Evolutionary conservation across 35 echinoderm and acorn worm species (phyloP), one percentile per base, ranked within the genome.

Genomic region (Acanthaster planci): DNA sequence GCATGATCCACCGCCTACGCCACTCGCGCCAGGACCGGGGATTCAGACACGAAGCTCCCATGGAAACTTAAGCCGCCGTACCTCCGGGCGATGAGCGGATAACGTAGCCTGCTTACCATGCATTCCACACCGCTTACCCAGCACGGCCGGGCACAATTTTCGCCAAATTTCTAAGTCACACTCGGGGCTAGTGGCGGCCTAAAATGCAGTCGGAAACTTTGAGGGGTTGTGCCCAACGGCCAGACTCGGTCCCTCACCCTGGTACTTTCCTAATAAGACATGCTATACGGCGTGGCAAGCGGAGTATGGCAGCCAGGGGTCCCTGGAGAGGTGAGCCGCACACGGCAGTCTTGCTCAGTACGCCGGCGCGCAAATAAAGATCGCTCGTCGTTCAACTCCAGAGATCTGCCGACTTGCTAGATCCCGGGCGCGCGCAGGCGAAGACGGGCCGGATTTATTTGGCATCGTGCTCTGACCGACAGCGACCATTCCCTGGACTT

Each of bases 181-280:
- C 64, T 72, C 64, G 30, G 64, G 64, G 64, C 64, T 72, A 72
- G 64, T 72, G 64, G 64, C 64, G 64, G 64, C 64, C 64, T 72
- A 72, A 72, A 72, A 72, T 72, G 64, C 64, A 72, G 64, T 72
- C 64, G 64, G 64, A 72, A 72, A 72, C 64, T 72, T 72, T 72
- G 64, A 72, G 64, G 59, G 64, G 64, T 72, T 72, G 64, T 72
- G 64, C 64, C 64, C 64, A 26, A 27, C 19, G 64, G 64, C 64
- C 64, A 72, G 64, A 6, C 64, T 29, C 64, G 64, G 64, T 72
- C 64, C 64, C 64, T 72, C 64, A 72, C 64, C 64, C 34, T 35
- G 34, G 30, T 72, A 72, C 64, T 36, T 72, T 72, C 64, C 30
- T 35, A 31, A 72, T 31, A 72, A 72, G 64, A 26, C 26, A 72